phyloP scores from a whole-genome alignment of 2,888 invertebrate genomes.

The Melieria omissa region DNA sequence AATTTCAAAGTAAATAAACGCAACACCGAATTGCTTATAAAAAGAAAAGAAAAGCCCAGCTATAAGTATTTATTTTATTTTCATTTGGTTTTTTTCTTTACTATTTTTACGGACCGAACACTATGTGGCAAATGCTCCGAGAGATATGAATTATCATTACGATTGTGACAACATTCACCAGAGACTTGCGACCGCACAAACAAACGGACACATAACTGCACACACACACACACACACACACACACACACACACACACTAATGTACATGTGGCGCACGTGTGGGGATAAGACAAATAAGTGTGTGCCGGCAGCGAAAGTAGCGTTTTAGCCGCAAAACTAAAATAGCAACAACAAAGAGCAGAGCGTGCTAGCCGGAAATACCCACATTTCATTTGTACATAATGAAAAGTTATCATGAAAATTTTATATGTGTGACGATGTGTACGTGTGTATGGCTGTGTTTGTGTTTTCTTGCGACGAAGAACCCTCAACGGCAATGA shows the following conservation, averaged over 20 bases:
- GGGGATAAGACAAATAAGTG: neutral
- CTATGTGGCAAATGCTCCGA: too few species aligned
- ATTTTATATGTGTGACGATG: constrained; percentile 16
- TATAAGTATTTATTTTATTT: constrained; percentile 20
- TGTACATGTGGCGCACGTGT: neutral
- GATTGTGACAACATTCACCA: constrained; percentile 27
- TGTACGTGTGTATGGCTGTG: neutral
- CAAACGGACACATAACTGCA: neutral
- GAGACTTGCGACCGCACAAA: neutral
- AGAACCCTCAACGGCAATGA: neutral
- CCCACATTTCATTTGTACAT: constrained; percentile 46
- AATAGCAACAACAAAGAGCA: neutral
- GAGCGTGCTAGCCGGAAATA: constrained; percentile 39
- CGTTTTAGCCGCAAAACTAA: neutral
- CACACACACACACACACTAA: neutral
- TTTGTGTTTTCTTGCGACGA: neutral
- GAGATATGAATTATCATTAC: constrained; percentile 43
- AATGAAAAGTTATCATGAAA: constrained; percentile 49
- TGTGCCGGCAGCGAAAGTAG: constrained; percentile 1
- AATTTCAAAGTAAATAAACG: constrained; percentile 19
- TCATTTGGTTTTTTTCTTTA: constrained; percentile 3
- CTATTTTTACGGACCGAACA: too few species aligned
- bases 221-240: neutral
- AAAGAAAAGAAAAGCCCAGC: constrained; percentile 15
- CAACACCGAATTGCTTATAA: neutral